Percentiles rank a stretch among this genome's conserved stretches.
Evolutionary conservation across 2,797 vertebrate genomes (phyloP).

Genomic region (Staurois parvus): DNA sequence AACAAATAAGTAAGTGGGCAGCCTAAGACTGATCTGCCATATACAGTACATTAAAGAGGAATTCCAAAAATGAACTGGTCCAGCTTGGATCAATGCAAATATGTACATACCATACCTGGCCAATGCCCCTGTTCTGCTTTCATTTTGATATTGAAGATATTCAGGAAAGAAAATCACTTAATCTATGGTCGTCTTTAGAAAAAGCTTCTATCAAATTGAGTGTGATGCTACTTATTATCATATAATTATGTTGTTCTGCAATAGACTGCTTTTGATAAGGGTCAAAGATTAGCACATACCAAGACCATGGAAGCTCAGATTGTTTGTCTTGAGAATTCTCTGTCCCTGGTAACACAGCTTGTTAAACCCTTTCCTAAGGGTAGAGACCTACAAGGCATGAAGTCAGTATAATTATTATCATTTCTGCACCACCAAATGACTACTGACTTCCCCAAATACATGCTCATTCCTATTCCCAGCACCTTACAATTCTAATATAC

Average conservation of each 20-base stretch:
- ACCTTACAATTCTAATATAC: background rate
- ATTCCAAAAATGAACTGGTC: too few relatives aligned
- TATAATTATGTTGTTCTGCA: background rate
- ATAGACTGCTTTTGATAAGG: background rate
- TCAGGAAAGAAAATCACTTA: too few relatives aligned
- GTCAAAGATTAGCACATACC: background rate
- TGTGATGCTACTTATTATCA: background rate
- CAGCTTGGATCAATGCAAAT: too few relatives aligned
- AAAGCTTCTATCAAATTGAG: background rate
- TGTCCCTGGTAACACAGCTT: background rate
- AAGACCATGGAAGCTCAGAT: background rate
- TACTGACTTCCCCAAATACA: background rate
- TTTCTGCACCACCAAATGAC: background rate
- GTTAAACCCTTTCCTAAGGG: constrained; percentile 15
- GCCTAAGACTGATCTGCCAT: too few relatives aligned
- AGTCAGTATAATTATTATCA: background rate
- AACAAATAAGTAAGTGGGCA: too few relatives aligned
- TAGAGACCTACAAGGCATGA: background rate
- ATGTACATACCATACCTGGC: too few relatives aligned
- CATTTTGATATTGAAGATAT: too few relatives aligned
- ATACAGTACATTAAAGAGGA: too few relatives aligned
- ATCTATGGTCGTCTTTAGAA: too few relatives aligned
- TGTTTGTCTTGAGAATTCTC: constrained; percentile 9
- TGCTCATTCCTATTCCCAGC: background rate
- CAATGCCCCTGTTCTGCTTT: too few relatives aligned